Evolutionary conservation across 2,888 invertebrate genomes (phyloP), one percentile per base, ranked within the genome.

Genomic region (Rhagonycha fulva): DNA sequence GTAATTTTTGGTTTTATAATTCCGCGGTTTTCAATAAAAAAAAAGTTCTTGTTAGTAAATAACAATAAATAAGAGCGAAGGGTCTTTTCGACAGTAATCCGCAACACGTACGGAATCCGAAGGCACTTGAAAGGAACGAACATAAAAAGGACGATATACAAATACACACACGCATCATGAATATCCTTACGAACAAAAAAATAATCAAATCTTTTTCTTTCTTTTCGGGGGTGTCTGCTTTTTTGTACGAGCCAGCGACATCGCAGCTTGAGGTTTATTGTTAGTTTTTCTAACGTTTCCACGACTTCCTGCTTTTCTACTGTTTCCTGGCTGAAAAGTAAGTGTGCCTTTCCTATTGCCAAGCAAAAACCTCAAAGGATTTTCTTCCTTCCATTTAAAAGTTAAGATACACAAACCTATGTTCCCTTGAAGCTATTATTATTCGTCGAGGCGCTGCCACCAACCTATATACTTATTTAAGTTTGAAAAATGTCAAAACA

Each of bases 241-340:
- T 82, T 82, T 82, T 81, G 82, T 79, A 79, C 76, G 74, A 78
- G 72, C 79, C 72, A 78, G 81, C 80, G 82, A 82, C 82, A 83
- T 82, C 80, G 74, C 82, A 81, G 82, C 82, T 81, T 81, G 80
- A 81, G 81, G 82, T 83, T 82, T 81, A 82, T 82, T 83, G 83
- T 83, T 83, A 81, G 83, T 82, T 84, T 83, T 83, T 82, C 82
- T 76, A 78, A 81, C 78, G 80, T 81, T 82, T 81, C 81, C 79
- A 78, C 82, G 77, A 80, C 81, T 83, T 83, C 82, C 82, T 82
- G 81, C 76, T 81, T 81, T 80, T 80, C 81, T 76, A 78, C 78
- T 79, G 81, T 82, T 83, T 83, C 83, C 82, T 79, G 82, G 76
- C 80, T 80, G 74, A 76, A 81, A 80, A 82, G 83, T 81, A 73